Evolutionary conservation across 1,140 invertebrate genomes (phyloP).

Genomic region (Drusus annulatus): DNA sequence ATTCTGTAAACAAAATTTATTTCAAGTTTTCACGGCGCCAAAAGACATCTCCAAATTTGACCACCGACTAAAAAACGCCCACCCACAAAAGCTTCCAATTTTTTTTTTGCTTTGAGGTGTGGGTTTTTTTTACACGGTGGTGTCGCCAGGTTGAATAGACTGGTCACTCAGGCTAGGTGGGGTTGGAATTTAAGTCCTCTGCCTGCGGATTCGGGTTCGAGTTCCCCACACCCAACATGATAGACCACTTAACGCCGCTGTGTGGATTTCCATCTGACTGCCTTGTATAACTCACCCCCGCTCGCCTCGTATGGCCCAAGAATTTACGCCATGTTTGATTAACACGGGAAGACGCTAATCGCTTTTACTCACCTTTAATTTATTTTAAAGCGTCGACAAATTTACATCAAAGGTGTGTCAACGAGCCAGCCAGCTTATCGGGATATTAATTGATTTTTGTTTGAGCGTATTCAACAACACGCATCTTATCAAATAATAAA

Average conservation of each 20-base stretch:
- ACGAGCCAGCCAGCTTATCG: not conserved
- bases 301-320: slow-evolving; percentile 33
- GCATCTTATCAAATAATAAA: slow-evolving; percentile 15
- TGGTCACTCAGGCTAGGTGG: not conserved
- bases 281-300: slow-evolving; percentile 30
- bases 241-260: slow-evolving; percentile 54
- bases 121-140: not conserved
- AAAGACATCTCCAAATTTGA: not conserved
- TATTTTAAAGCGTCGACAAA: not conserved
- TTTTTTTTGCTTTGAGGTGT: not conserved
- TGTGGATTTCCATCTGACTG: slow-evolving; percentile 42
- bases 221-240: slow-evolving; percentile 55
- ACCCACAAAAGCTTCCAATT: not conserved
- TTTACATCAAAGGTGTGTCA: not conserved
- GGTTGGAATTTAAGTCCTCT: slow-evolving; percentile 29
- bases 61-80: not conserved
- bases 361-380: not conserved
- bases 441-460: slow-evolving; percentile 21
- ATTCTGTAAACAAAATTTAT: slow-evolving; percentile 13
- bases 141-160: not conserved
- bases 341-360: slow-evolving; percentile 16
- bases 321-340: slow-evolving; percentile 27
- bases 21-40: not conserved
- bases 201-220: slow-evolving; percentile 42
- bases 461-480: not conserved